Evolutionary conservation across 2,888 invertebrate genomes (phyloP), one percentile per base, ranked within the genome.

Genomic region (Aspidapion aeneum): DNA sequence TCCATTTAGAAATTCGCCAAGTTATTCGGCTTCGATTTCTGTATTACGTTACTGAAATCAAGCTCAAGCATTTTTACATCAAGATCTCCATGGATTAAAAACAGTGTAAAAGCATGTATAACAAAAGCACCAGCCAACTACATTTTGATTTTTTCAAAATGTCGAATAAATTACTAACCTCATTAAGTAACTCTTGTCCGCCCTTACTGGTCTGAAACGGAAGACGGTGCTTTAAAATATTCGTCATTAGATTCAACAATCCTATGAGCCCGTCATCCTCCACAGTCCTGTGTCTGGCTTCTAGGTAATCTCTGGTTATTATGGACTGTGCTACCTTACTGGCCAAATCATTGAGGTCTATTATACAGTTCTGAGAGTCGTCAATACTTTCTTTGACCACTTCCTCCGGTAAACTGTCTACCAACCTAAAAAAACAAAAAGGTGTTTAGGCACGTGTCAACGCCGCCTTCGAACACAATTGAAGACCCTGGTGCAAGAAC

Each of bases 251-350:
- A 75, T 91, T 94, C 16, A 97, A 82, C 51, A 96, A 83, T 0
- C 96, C 96, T 62, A 94, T 91, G 5, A 97, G 81, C 0, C 94
- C 96, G 75, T 96, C 96, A 77, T 97, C 96, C 68, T 96, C 94
- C 1, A 90, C 82, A 60, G 91, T 91, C 18, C 88, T 86, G 66
- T 91, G 89, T 0, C 94, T 83, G 5, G 89, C 88, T 80, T 97
- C 96, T 56, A 92, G 85, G 73, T 89, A 93, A 68, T 94, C 93
- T 2, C 96, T 83, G 20, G 85, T 85, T 16, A 91, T 82, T 19
- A 96, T 86, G 0, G 92, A 90, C 21, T 86, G 82, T 1, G 91
- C 87, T 1, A 95, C 86, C 66, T 90, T 88, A 64, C 86, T 74
- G 1, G 81, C 79, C 62, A 87, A 75, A 35, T 76, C 80, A 71